Conservation (phyloP, 2,113 vertebrate genomes). For the Myrmecophaga tridactyla region DNA sequence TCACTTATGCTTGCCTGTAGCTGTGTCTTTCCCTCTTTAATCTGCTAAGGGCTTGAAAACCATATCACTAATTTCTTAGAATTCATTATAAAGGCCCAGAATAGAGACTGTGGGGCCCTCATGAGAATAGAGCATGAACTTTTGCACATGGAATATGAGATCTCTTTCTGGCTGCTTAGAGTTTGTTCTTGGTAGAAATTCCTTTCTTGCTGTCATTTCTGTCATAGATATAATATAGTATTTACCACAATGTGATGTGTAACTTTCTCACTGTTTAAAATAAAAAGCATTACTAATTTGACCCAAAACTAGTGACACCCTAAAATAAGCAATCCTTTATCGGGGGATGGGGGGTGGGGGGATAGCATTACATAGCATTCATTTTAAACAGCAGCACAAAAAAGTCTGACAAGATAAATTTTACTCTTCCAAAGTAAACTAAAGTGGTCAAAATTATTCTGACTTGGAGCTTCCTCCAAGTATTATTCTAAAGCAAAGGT, state of each 20-base stretch:
- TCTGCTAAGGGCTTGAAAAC: background rate
- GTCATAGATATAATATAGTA: background rate
- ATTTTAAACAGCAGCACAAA: background rate
- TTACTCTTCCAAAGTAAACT: background rate
- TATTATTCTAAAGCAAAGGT: background rate
- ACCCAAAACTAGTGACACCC: background rate
- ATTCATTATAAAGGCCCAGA: background rate
- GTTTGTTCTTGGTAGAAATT: background rate
- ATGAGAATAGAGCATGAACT: background rate
- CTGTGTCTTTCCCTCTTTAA: background rate
- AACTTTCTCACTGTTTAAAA: background rate
- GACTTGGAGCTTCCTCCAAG: background rate
- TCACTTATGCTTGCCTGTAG: background rate
- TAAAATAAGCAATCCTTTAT: background rate
- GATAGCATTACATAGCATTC: no score
- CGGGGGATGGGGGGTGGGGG: background rate
- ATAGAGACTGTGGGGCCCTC: background rate
- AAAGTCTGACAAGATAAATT: background rate
- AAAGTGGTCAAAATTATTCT: background rate
- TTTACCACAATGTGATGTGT: background rate
- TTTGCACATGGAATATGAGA: fast-evolving
- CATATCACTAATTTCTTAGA: background rate
- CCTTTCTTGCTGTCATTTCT: background rate
- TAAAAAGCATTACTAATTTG: background rate
- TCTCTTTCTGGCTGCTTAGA: background rate